Evolutionary conservation across 2,888 invertebrate genomes (phyloP), one percentile per base, ranked within the genome.

Genomic region (Caenorhabditis becei): DNA sequence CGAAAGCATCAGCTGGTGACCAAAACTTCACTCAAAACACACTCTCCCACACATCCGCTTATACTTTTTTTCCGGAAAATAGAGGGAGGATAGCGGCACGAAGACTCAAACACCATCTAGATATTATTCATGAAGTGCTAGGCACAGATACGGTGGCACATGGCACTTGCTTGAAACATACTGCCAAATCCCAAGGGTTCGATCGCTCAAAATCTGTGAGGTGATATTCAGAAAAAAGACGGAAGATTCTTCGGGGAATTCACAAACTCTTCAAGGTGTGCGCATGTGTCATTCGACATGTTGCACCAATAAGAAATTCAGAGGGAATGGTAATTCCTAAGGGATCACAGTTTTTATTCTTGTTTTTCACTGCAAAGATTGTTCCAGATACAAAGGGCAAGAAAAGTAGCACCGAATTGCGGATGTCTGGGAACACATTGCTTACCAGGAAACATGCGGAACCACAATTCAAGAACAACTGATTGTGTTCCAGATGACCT

Each of bases 91-190:
- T 24, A 37, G 49, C 51, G 18, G 61, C 7, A 16, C 49, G 24
- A 65, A 66, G 75, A 61, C 61, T 66, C 75, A 75, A 75, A 75
- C 75, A 75, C 59, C 75, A 75, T 66, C 66, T 32, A 28, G 61
- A 75, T 66, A 75, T 75, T 75, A 66, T 75, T 75, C 75, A 75
- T 75, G 75, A 75, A 75, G 59, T 75, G 59, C 66, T 53, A 44
- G 59, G 58, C 65, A 66, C 59, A 65, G 65, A 74, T 75, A 75
- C 75, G 75, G 75, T 66, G 66, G 51, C 65, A n/a, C n/a, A 28
- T 28, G 44, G 54, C 54, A 56, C 71, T 54, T 20, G 11, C 51
- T 14, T 58, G n/a, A 49, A 24, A 59, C 59, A 24, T 51, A 24
- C 35, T 47, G 18, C 23, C 8, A n/a, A 54, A 1, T 66, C 75